These are phyloP conservation scores for Drosophila fungiperda DNA, from an alignment of 2,888 invertebrate genomes.

Conservation along the genomic window DNA sequence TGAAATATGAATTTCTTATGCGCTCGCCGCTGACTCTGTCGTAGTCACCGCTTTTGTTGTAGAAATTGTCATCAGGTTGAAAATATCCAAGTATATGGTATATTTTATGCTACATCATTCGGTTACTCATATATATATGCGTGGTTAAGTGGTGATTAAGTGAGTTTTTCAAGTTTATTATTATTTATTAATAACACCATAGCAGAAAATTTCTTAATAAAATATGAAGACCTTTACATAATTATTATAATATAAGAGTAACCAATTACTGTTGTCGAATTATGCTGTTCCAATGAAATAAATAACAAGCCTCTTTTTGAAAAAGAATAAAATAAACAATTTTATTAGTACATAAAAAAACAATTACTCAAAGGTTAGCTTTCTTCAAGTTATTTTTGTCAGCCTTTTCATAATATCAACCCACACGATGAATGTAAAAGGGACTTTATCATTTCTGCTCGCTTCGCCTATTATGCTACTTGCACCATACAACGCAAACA, in stretches of 20 bases:
- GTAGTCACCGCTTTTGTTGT: neutral
- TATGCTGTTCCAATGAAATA: neutral
- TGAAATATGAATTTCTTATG: neutral
- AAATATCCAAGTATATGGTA: neutral
- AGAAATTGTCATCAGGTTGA: neutral
- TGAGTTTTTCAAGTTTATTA: neutral
- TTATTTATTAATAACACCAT: neutral
- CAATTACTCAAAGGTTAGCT: no score
- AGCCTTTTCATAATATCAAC: no score
- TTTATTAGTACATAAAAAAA: no score
- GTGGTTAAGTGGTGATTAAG: neutral
- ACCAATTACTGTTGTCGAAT: neutral
- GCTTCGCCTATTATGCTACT: neutral
- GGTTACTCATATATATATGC: neutral
- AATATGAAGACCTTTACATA: neutral
- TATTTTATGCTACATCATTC: neutral
- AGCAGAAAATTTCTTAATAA: neutral
- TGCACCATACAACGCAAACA: neutral
- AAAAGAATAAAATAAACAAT: no score
- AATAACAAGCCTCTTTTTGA: no score
- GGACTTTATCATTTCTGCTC: neutral
- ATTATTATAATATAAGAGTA: neutral
- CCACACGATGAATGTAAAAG: no score
- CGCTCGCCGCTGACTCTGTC: neutral
- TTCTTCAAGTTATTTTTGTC: neutral